Base-by-base conservation (phyloP, 2,113 vertebrate species). In the Hippocampus zosterae region DNA sequence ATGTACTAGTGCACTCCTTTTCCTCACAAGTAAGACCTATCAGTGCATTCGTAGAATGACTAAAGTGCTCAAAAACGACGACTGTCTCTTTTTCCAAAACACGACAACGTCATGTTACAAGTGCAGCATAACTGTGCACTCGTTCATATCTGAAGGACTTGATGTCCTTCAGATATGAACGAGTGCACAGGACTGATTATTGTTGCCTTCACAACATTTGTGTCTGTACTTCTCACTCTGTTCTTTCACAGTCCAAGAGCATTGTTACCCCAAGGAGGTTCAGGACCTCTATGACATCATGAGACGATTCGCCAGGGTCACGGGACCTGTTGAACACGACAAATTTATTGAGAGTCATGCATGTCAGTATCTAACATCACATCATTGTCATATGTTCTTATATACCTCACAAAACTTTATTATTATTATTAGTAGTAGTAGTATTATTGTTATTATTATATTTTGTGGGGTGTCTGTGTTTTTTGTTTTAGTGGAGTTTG, bases 341-440 rank as follows among this genome's bases (percentile, higher is more conserved):
- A 98, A 96, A 82, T 97, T 98, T 92, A 98, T 99, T 66, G 97
- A 98, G 89, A 96, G 96, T 83, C 94, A 99, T 11, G 94, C 97
- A 2, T 4, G 97, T 99, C 77, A 93, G 95, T 94, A 74, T 74
- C 19, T 53, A 8, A 40, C 9, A n/a, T 33, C n/a, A n/a, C 40
- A 9, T 42, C 21, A n/a, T 11, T 23, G 11, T n/a, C 11, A 21
- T 11, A 41, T 42, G 12, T 2, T 44, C 42, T n/a, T 53, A 21
- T 1, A 16, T 5, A 50, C 21, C 19, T 0, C 19, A 8, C 19
- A 52, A 52, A 19, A 7, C 48, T 21, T 52, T 19, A 42, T 42
- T 42, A 42, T 42, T 42, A 42, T 42, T 42, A 42, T 42, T 0
- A 33, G n/a, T n/a, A 27, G 2, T 27, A 27, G 25, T 27, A 27